A percentile compares a stretch with the other conserved stretches of the same genome.
These are phyloP conservation scores for Caloenas nicobarica DNA, from an alignment of 2,113 vertebrate genomes.

Conservation along the genomic window DNA sequence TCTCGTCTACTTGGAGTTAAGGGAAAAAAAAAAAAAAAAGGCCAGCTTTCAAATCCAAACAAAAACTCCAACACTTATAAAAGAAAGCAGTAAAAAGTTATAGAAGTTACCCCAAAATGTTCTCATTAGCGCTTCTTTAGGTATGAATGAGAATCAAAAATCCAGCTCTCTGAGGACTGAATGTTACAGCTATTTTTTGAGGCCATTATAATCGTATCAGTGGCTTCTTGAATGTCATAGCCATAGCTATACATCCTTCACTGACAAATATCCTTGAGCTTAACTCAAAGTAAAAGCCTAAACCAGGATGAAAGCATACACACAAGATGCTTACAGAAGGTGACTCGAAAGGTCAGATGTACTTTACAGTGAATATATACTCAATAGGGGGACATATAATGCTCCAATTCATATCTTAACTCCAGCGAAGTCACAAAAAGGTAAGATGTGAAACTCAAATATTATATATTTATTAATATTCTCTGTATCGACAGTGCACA, in stretches of 20 bases:
- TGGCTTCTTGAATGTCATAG: constrained; percentile 2
- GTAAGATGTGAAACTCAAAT: background rate
- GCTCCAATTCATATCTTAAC: rapidly evolving
- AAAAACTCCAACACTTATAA: background rate
- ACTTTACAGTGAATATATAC: background rate
- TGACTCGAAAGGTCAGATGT: background rate
- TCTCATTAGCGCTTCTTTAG: constrained; percentile 39
- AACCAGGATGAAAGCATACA: background rate
- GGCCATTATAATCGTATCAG: background rate
- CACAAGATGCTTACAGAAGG: background rate
- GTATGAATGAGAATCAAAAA: background rate
- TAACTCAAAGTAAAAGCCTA: constrained; percentile 24
- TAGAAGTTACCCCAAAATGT: background rate
- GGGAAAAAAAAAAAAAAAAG: background rate
- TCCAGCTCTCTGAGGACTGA: background rate
- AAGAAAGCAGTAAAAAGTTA: constrained; percentile 6
- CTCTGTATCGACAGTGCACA: background rate
- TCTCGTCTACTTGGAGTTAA: background rate
- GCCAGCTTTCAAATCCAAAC: background rate
- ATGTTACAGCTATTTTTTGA: constrained; percentile 3
- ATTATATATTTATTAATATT: background rate
- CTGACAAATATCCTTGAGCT: background rate
- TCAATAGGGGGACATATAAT: background rate
- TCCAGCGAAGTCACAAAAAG: background rate
- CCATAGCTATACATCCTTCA: background rate